Conservation (phyloP, 2,888 invertebrate genomes). For the Caradrina clavipalpis region DNA sequence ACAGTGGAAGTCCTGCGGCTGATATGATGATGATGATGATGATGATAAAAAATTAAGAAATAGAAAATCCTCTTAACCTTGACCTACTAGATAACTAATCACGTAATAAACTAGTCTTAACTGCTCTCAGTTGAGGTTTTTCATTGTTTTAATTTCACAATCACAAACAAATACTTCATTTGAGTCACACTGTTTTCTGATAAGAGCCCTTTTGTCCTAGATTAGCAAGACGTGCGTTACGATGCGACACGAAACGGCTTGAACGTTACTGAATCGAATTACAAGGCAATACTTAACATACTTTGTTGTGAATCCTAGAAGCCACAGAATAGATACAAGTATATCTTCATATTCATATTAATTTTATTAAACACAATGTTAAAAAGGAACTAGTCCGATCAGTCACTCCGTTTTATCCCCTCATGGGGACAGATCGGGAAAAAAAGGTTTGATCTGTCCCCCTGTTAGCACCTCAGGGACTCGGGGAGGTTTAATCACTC, state of each 20-base stretch:
- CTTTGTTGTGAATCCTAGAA: background rate
- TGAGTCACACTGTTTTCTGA: constrained; percentile 10
- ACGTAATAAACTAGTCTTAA: constrained; percentile 17
- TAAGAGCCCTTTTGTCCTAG: constrained; percentile 25
- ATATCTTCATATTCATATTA: too few species aligned
- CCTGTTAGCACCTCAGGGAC: too few species aligned
- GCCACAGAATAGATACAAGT: too few species aligned
- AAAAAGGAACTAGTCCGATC: too few species aligned
- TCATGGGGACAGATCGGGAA: too few species aligned
- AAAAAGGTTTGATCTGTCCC: too few species aligned
- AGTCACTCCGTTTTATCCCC: too few species aligned
- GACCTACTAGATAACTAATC: constrained; percentile 3
- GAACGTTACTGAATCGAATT: constrained; percentile 18
- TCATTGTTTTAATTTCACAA: constrained; percentile 30
- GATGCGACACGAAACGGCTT: background rate
- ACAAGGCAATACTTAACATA: background rate
- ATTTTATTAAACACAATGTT: too few species aligned
- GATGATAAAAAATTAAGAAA: too few species aligned
- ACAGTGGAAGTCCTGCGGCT: too few species aligned
- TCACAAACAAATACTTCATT: constrained; percentile 7
- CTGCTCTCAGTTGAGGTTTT: background rate
- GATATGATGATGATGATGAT: too few species aligned
- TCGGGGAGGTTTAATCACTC: too few species aligned
- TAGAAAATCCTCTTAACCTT: background rate
- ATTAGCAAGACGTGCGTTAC: constrained; percentile 13